These are phyloP conservation scores for Urophycis tenuis DNA, from an alignment of 2,797 vertebrate species.

Conservation along the genomic window DNA sequence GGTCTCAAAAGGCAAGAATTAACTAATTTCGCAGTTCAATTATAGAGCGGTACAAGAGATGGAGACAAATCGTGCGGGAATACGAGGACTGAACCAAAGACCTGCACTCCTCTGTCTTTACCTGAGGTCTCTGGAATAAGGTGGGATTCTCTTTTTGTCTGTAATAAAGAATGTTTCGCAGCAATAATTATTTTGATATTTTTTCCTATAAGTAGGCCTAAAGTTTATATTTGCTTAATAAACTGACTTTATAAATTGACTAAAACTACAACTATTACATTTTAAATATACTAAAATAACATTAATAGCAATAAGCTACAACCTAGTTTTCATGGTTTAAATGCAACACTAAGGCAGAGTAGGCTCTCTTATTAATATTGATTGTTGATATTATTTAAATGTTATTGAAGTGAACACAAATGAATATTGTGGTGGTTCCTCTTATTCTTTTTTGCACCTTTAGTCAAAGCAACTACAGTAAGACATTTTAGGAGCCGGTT, in stretches of 20 bases:
- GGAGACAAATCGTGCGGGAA: conserved; percentile 22
- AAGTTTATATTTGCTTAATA: not conserved
- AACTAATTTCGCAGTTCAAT: not conserved
- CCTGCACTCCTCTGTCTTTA: conserved; percentile 44
- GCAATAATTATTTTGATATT: not conserved
- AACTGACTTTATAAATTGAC: not conserved
- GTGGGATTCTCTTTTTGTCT: conserved; percentile 34
- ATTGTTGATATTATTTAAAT: not conserved
- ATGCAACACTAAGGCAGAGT: not conserved
- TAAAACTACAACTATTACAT: no score
- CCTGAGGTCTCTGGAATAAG: conserved; percentile 47
- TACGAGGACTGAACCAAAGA: conserved; percentile 30
- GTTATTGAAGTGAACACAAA: not conserved
- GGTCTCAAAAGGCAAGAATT: no score
- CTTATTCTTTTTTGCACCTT: not conserved
- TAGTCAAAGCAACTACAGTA: not conserved
- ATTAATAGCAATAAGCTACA: not conserved
- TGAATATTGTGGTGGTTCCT: not conserved
- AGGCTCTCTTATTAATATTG: not conserved
- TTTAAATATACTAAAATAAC: no score
- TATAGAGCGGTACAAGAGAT: conserved; percentile 7
- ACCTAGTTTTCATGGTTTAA: not conserved
- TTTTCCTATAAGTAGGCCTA: not conserved
- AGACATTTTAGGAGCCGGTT: not conserved
- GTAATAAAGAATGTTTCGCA: not conserved